phyloP scores from a whole-genome alignment of 1,140 invertebrate genomes.

The Nymphalis io region DNA sequence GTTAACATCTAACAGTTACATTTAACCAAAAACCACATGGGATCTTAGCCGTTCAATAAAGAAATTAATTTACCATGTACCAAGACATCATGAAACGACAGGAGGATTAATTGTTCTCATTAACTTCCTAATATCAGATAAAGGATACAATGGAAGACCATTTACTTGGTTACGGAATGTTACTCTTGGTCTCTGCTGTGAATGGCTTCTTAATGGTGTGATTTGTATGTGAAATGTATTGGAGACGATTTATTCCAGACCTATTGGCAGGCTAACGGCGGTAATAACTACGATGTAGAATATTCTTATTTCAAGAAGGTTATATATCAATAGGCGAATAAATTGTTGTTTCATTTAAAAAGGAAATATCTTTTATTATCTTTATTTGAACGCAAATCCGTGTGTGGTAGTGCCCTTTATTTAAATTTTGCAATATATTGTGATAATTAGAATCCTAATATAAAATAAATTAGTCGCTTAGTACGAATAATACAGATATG shows the following conservation, averaged over 20 bases:
- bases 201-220: constrained; percentile 30
- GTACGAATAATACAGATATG: too few species aligned
- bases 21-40: background rate
- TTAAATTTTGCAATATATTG: too few species aligned
- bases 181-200: constrained; percentile 32
- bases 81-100: constrained; percentile 37
- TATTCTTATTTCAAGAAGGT: background rate
- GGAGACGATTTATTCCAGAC: constrained; percentile 30
- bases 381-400: too few species aligned
- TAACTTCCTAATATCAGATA: constrained; percentile 39
- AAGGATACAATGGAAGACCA: constrained; percentile 37
- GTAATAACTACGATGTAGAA: background rate
- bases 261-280: constrained; percentile 9
- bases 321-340: too few species aligned
- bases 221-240: constrained; percentile 31
- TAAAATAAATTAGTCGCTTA: too few species aligned
- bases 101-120: constrained; percentile 43
- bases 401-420: too few species aligned
- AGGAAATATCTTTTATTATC: too few species aligned
- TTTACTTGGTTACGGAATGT: constrained; percentile 40
- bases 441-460: too few species aligned
- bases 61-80: constrained; percentile 42
- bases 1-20: background rate
- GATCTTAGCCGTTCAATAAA: background rate
- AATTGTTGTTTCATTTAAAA: too few species aligned